Evolutionary conservation across 2,113 vertebrate genomes (phyloP).

Genomic region (Tupaia tana): DNA sequence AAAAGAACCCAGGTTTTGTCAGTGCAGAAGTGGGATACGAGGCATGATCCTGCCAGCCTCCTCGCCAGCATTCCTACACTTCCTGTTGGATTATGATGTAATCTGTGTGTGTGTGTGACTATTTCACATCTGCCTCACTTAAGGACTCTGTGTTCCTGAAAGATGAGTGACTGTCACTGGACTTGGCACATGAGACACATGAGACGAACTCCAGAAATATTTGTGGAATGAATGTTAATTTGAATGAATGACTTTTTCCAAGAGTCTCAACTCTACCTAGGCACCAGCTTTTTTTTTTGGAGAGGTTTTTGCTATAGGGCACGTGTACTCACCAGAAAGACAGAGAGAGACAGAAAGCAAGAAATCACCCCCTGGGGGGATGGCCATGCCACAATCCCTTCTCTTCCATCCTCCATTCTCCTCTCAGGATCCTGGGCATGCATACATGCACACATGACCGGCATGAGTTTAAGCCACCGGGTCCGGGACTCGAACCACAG

Average conservation of each 20-base stretch:
- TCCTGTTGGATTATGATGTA: neutral
- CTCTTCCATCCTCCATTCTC: too few species aligned
- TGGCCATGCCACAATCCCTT: too few species aligned
- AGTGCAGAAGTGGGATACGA: neutral
- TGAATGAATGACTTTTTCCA: neutral
- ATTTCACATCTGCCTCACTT: neutral
- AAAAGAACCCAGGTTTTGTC: neutral
- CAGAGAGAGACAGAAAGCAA: too few species aligned
- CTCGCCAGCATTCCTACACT: neutral
- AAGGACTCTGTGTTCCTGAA: neutral
- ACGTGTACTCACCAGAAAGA: too few species aligned
- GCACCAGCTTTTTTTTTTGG: neutral
- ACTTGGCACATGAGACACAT: neutral
- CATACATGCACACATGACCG: too few species aligned
- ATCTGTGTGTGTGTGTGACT: neutral
- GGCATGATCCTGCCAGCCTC: neutral
- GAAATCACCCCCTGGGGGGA: too few species aligned
- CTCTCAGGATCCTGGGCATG: too few species aligned
- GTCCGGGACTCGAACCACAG: too few species aligned
- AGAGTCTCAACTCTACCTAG: conserved; percentile 5
- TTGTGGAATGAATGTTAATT: neutral
- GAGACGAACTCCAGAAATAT: neutral
- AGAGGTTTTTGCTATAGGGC: too few species aligned
- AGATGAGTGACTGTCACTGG: neutral
- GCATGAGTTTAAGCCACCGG: too few species aligned